phyloP scores from a whole-genome alignment of 1,140 invertebrate genomes.

The Ceratoteleas bidentatus region DNA sequence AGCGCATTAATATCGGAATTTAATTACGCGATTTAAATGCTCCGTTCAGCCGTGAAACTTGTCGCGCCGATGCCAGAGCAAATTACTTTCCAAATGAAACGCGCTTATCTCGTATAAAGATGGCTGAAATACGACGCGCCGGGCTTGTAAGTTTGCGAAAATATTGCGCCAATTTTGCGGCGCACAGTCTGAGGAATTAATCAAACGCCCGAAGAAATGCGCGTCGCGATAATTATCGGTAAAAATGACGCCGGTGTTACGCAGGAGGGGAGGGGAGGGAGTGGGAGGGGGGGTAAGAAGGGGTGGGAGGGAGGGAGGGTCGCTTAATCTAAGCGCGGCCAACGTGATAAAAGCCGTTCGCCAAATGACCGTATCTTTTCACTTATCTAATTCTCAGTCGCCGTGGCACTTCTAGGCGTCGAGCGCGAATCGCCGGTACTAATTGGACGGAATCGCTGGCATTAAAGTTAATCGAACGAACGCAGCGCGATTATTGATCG shows the following conservation, averaged over 20 bases:
- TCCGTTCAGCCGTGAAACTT: slow-evolving; percentile 34
- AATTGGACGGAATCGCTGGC: slow-evolving; percentile 66
- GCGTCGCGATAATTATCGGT: slow-evolving; percentile 41
- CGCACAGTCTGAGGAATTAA: neutral
- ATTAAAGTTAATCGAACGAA: slow-evolving; percentile 65
- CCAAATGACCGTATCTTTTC: slow-evolving; percentile 66
- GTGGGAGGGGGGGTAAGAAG: neutral
- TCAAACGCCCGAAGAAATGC: slow-evolving; percentile 30
- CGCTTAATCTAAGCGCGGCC: slow-evolving; percentile 32
- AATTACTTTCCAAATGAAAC: slow-evolving; percentile 40
- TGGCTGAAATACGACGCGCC: slow-evolving; percentile 21
- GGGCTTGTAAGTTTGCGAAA: slow-evolving; percentile 28
- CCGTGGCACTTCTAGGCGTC: slow-evolving; percentile 65
- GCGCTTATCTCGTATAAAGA: slow-evolving; percentile 46
- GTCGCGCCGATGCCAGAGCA: slow-evolving; percentile 32
- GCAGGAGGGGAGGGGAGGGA: neutral
- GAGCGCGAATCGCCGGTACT: slow-evolving; percentile 63
- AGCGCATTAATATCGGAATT: slow-evolving; percentile 61
- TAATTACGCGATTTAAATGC: slow-evolving; percentile 60
- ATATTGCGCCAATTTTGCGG: slow-evolving; percentile 12
- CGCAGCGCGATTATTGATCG: slow-evolving; percentile 59
- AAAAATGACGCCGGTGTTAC: slow-evolving; percentile 50
- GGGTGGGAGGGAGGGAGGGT: neutral
- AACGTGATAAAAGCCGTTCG: slow-evolving; percentile 61
- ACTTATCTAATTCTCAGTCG: slow-evolving; percentile 66